Base-by-base conservation (phyloP, 1,140 invertebrate species). In the Brachionus manjavacas region DNA sequence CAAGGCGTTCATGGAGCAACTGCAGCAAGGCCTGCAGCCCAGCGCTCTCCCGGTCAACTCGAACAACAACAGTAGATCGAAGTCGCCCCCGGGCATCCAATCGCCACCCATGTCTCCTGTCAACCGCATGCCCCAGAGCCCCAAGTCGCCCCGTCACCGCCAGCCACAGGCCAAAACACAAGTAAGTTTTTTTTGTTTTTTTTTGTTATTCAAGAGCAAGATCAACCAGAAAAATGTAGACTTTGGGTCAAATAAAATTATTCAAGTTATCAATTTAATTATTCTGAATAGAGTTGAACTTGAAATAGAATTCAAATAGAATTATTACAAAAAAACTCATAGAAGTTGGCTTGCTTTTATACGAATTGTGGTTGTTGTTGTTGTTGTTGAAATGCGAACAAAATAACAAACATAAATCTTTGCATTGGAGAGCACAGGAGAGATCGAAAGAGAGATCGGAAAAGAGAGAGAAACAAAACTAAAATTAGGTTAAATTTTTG, bases 41-140 rank as follows among this genome's bases (percentile, higher is more conserved):
- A 81, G 39, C 16, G 35, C 23, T 43, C 60, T 23, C 12, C 52
- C n/a, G 28, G 9, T 46, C 14, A 81, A 31, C 20, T 80, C 52
- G 31, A 64, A 68, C 41, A 78, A 41, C 23, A 64, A 41, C 20
- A 23, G 16, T 6, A 46, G 79, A 12, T 43, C 79, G 0, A 81
- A 68, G 60, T 81, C 79, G 2, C 79, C 79, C 12, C 49, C 64
- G 49, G 23, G 52, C 41, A 64, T 81, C 12, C 79, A 81, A n/a
- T 81, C 79, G 11, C 79, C 79, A 14, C 79, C 79, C 28, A 81
- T 81, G 79, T 81, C 79, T 1, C 79, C 79, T 0, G 41, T 81
- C 16, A 68, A 39, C 39, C 79, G 79, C 25, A 81, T 81, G 79
- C 79, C 79, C 20, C 52, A 81, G 52, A 60, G 49, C 9, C 79